These are phyloP conservation scores for Salvator merianae DNA, from an alignment of 2,113 vertebrate genomes.

Conservation along the genomic window DNA sequence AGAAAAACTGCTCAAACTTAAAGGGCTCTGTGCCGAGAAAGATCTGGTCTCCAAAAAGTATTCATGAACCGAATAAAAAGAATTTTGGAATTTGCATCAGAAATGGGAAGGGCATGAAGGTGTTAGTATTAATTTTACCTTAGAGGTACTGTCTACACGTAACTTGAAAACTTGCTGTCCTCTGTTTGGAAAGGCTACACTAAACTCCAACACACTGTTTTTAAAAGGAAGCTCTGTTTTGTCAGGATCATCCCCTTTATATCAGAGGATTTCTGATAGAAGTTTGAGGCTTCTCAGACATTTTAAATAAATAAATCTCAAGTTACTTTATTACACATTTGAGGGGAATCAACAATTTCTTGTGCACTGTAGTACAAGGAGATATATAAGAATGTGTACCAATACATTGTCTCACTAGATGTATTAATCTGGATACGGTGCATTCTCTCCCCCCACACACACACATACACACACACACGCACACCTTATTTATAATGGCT, in stretches of 20 bases:
- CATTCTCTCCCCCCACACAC: neutral
- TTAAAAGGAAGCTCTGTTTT: neutral
- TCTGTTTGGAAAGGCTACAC: neutral
- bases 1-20: neutral
- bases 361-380: neutral
- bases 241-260: neutral
- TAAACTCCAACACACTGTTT: neutral
- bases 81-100: neutral
- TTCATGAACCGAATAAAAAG: neutral
- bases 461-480: neutral
- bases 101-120: neutral
- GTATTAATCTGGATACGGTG: neutral
- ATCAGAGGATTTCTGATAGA: neutral
- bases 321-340: neutral
- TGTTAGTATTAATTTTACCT: neutral
- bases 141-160: neutral
- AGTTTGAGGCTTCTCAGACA: neutral
- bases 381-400: slow-evolving; percentile 31
- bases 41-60: neutral
- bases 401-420: neutral
- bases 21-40: neutral
- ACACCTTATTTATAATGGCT: slow-evolving; percentile 62
- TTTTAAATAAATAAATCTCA: no score
- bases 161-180: neutral
- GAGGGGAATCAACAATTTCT: neutral